A percentile compares a stretch with the other conserved stretches of the same genome.
Conservation (phyloP, 2,888 invertebrate genomes). For the Steinernema scapterisci region DNA sequence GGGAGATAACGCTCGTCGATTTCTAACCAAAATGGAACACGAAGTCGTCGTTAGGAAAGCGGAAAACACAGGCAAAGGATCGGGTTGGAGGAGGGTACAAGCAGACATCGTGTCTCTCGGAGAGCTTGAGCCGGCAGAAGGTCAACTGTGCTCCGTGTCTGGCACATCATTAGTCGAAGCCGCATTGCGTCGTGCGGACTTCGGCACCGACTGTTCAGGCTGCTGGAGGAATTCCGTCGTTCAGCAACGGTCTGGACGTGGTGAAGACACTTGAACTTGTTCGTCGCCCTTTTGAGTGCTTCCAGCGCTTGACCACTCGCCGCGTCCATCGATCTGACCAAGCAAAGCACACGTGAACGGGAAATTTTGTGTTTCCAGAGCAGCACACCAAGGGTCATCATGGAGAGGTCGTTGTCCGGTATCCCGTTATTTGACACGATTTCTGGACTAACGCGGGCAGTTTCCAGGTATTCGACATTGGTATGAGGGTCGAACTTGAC, state of each 20-base stretch:
- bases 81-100: slow-evolving; percentile 58
- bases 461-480: slow-evolving; percentile 62
- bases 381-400: slow-evolving; percentile 60
- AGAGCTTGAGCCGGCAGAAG: slow-evolving; percentile 56
- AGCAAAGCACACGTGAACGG: slow-evolving; percentile 55
- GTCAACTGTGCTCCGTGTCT: slow-evolving; percentile 50
- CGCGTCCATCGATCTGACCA: slow-evolving; percentile 48
- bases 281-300: slow-evolving; percentile 59
- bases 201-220: slow-evolving; percentile 37
- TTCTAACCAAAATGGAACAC: background rate
- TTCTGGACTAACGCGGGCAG: slow-evolving; percentile 32
- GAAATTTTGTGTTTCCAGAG: slow-evolving; percentile 56
- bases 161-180: slow-evolving; percentile 60
- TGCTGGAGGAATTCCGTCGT: slow-evolving; percentile 34
- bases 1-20: background rate
- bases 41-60: slow-evolving; percentile 15
- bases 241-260: slow-evolving; percentile 56
- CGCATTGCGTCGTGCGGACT: slow-evolving; percentile 51
- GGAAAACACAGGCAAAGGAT: slow-evolving; percentile 62
- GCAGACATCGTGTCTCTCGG: slow-evolving; percentile 58
- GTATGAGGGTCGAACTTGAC: slow-evolving; percentile 62
- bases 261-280: slow-evolving; percentile 58
- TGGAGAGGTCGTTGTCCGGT: slow-evolving; percentile 54
- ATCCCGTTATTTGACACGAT: slow-evolving; percentile 46
- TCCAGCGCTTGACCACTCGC: slow-evolving; percentile 48